Evolutionary conservation across 23 tunicate genomes (phyloP), one percentile per base, ranked within the genome.

Genomic region (Styela clava): DNA sequence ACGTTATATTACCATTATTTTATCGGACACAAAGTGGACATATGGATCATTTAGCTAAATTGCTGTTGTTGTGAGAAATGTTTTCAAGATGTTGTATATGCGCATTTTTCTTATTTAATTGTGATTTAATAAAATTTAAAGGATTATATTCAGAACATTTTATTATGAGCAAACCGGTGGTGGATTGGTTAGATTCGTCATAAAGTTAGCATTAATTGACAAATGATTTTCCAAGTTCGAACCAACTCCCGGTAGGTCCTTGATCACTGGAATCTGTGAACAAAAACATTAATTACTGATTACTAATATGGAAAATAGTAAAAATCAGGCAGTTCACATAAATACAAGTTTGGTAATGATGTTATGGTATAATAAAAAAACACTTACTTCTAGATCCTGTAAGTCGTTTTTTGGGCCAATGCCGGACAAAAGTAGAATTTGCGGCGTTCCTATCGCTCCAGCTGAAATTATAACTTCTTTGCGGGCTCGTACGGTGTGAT

Each of bases 371-470:
- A 21, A 61, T 61, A 24, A 0, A 20, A 27, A 26, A 21, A n/a
- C 30, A 29, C 63, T 33, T 24, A 92, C 97, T 61, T 70, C 85
- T 2, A 65, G 25, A 3, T 83, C 73, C 61, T 87, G 29, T 32
- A 92, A 78, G 63, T 92, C 92, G 24, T 87, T 29, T 30, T 79
- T 74, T 2, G 86, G 86, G 2, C 97, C 97, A 31, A 92, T 84
- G 21, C 97, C 97, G n/a, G 92, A 87, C 37, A 87, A 73, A 91
- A 92, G 81, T 2, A 92, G 74, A 26, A 92, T 34, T n/a, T 92
- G 97, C 7, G 97, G 97, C n/a, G 86, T 87, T 56, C 91, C 91
- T 37, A 92, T 33, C 0, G 80, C 88, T 20, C 97, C 97, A 1
- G 78, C 97, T 37, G 91, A 82, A 24, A 92, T 31, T 3, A 92